Conservation (phyloP, 2,797 vertebrate genomes). For the Vireo griseus region DNA sequence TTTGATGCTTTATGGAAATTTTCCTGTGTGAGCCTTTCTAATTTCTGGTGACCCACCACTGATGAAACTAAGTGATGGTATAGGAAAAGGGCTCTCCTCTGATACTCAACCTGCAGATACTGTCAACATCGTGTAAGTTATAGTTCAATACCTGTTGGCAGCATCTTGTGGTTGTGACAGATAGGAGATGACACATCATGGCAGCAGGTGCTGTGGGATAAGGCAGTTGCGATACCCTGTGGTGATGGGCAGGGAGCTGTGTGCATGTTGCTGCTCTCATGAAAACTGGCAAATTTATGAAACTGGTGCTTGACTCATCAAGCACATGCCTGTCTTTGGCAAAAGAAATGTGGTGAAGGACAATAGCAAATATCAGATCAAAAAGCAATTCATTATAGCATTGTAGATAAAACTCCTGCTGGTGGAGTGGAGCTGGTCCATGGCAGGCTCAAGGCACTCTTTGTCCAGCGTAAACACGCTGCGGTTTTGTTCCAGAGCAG, state of each 20-base stretch:
- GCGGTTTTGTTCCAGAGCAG: constrained; percentile 1
- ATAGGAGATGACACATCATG: fast-evolving
- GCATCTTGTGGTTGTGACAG: not conserved
- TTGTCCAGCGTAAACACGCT: not conserved
- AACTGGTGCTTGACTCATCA: not conserved
- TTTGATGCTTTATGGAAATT: not conserved
- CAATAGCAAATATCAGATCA: not conserved
- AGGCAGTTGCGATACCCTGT: fast-evolving
- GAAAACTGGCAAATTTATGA: not conserved
- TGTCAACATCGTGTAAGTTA: fast-evolving
- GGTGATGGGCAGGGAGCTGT: not conserved
- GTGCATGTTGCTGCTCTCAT: not conserved
- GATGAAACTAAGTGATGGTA: not conserved
- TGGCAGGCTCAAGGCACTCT: not conserved
- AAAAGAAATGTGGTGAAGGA: not conserved
- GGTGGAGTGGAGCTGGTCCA: not conserved
- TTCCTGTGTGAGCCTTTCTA: not conserved
- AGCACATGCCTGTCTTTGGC: not conserved
- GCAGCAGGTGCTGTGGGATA: not conserved
- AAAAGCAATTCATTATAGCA: not conserved
- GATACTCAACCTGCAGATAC: not conserved
- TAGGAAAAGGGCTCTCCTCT: not conserved
- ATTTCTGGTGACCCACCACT: not conserved
- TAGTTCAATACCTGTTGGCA: fast-evolving
- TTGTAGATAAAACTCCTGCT: not conserved